Conservation (phyloP, 1,140 invertebrate genomes). For the Palaemon carinicauda region DNA sequence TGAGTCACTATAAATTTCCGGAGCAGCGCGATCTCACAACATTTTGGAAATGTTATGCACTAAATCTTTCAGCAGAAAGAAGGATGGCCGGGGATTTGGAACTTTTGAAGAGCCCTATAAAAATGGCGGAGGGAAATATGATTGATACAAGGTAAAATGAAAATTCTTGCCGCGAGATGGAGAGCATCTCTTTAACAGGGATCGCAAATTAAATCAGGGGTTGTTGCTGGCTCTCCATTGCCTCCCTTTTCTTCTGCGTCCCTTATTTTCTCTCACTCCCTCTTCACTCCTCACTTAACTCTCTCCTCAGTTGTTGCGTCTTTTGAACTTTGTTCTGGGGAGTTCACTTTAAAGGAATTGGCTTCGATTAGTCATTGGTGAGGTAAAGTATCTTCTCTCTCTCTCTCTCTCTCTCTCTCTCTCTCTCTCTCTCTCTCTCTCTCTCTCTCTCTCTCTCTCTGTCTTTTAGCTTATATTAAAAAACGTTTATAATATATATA, state of each 20-base stretch:
- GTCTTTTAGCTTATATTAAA: too few relatives aligned
- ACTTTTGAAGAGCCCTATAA: conserved; percentile 37
- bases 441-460: conserved; percentile 30
- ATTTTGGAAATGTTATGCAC: conserved; percentile 31
- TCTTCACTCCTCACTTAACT: too few relatives aligned
- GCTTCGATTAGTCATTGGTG: too few relatives aligned
- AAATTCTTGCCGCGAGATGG: conserved; percentile 23
- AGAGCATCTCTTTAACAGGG: conserved; percentile 18
- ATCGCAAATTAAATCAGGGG: conserved; percentile 37
- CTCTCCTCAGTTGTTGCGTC: too few relatives aligned
- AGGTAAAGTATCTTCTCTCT: too few relatives aligned
- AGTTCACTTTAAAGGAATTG: too few relatives aligned
- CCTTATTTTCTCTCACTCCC: too few relatives aligned
- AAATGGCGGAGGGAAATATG: conserved; percentile 33
- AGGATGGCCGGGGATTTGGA: conserved; percentile 44
- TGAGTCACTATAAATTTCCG: conserved; percentile 18
- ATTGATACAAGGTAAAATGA: conserved; percentile 27
- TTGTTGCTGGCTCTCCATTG: too few relatives aligned
- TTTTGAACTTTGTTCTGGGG: too few relatives aligned
- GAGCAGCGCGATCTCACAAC: conserved; percentile 24
- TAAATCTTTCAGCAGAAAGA: conserved; percentile 49
- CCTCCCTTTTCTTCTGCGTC: too few relatives aligned
- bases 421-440: background rate
- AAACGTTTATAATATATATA: too few relatives aligned
- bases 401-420: background rate